These are phyloP conservation scores for Cygnus buccinator DNA, from an alignment of 2,113 vertebrate genomes.

Conservation along the genomic window DNA sequence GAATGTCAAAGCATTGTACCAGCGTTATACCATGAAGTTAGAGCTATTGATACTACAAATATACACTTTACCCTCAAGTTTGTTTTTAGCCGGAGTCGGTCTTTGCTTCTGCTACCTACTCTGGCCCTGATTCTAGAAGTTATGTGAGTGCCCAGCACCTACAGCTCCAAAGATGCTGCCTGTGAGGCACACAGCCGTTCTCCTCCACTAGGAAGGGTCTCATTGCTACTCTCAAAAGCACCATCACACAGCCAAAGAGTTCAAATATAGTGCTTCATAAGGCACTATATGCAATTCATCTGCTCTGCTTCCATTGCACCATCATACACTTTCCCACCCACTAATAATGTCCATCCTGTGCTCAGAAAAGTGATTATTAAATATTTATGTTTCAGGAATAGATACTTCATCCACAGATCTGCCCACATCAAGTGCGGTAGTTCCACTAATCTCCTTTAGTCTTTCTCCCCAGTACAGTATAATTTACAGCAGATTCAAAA, in stretches of 20 bases:
- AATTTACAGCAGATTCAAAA: constrained; percentile 32
- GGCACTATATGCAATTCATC: background rate
- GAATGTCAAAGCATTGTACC: background rate
- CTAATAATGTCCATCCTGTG: background rate
- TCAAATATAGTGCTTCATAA: background rate
- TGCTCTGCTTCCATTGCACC: background rate
- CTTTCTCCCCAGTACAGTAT: background rate
- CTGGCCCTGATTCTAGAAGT: background rate
- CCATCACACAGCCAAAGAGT: background rate
- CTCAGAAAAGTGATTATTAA: constrained; percentile 6
- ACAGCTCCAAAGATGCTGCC: background rate
- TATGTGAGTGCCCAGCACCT: background rate
- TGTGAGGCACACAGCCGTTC: background rate
- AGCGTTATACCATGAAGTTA: background rate
- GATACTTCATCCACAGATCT: background rate
- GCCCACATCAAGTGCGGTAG: background rate
- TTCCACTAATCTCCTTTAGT: background rate
- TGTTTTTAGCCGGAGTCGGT: background rate
- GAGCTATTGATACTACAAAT: background rate
- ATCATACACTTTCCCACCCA: background rate
- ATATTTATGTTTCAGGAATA: background rate
- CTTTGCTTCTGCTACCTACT: background rate
- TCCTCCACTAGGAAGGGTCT: background rate
- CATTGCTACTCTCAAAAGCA: background rate
- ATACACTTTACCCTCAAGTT: background rate